phyloP scores from a whole-genome alignment of 2,888 invertebrate genomes.

The Erebia ligea region DNA sequence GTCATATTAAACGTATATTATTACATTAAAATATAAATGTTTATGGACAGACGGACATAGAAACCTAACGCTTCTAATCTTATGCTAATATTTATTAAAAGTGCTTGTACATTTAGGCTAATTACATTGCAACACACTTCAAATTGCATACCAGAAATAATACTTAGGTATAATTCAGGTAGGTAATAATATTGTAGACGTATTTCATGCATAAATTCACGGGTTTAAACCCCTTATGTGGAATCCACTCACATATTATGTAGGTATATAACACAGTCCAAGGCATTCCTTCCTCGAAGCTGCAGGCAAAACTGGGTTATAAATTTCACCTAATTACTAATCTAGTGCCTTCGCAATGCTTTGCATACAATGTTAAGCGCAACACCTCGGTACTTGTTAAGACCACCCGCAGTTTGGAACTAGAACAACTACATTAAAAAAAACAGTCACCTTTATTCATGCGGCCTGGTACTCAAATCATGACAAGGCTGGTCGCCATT shows the following conservation, averaged over 20 bases:
- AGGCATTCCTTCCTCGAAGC: conserved; percentile 14
- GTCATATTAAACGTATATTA: conserved; percentile 28
- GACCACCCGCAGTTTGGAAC: conserved; percentile 50
- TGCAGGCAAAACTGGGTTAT: conserved; percentile 14
- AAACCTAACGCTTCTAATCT: conserved; percentile 34
- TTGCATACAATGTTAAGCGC: conserved; percentile 51
- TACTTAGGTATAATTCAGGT: not conserved
- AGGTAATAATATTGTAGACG: not conserved
- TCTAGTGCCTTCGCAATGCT: conserved; percentile 49
- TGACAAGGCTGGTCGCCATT: conserved; percentile 2
- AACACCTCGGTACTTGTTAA: conserved; percentile 41
- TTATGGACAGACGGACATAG: conserved; percentile 24
- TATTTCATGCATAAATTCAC: not conserved
- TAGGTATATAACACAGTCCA: not conserved
- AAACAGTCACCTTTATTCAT: conserved; percentile 19
- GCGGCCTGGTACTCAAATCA: conserved; percentile 2
- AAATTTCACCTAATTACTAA: conserved; percentile 48
- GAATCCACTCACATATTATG: too few relatives aligned
- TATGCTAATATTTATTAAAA: conserved; percentile 36
- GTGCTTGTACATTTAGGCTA: conserved; percentile 4
- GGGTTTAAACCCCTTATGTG: too few relatives aligned
- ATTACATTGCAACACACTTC: conserved; percentile 12
- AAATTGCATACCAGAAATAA: not conserved
- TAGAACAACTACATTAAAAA: conserved; percentile 33
- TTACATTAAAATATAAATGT: conserved; percentile 30